Conservation (phyloP, 2,888 invertebrate genomes). For the Sarcophaga caerulescens region DNA sequence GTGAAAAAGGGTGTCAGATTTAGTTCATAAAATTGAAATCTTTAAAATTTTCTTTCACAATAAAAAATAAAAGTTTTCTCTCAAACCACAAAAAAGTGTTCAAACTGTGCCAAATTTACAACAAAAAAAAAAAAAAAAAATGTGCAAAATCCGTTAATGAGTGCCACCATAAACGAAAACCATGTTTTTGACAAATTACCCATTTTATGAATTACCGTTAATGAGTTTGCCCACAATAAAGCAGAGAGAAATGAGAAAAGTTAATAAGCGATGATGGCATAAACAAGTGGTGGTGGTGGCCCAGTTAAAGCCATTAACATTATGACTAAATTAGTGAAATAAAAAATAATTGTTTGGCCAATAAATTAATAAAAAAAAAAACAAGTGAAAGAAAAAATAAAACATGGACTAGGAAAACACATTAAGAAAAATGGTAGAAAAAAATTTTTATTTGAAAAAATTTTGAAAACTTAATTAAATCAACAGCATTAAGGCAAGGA, state of each 20-base stretch:
- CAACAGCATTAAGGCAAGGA: constrained; percentile 36
- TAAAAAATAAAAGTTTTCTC: too few species aligned
- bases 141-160: neutral
- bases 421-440: neutral
- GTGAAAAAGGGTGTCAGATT: neutral
- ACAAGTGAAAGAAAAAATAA: neutral
- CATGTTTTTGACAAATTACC: neutral
- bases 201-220: neutral
- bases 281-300: neutral
- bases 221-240: neutral
- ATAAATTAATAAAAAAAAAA: neutral
- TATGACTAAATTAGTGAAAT: constrained; percentile 53
- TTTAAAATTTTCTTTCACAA: neutral
- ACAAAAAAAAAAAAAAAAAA: neutral
- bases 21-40: neutral
- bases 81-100: too few species aligned
- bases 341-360: constrained; percentile 11
- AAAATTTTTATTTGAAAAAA: constrained; percentile 19
- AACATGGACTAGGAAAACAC: neutral
- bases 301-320: constrained; percentile 44
- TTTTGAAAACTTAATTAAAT: constrained; percentile 65
- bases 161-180: too few species aligned
- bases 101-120: neutral
- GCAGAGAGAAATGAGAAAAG: neutral
- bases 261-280: neutral